A percentile compares a stretch with the other conserved stretches of the same genome.
Conservation (phyloP, 2,888 invertebrate species). For the Chloroclysta siterata region DNA sequence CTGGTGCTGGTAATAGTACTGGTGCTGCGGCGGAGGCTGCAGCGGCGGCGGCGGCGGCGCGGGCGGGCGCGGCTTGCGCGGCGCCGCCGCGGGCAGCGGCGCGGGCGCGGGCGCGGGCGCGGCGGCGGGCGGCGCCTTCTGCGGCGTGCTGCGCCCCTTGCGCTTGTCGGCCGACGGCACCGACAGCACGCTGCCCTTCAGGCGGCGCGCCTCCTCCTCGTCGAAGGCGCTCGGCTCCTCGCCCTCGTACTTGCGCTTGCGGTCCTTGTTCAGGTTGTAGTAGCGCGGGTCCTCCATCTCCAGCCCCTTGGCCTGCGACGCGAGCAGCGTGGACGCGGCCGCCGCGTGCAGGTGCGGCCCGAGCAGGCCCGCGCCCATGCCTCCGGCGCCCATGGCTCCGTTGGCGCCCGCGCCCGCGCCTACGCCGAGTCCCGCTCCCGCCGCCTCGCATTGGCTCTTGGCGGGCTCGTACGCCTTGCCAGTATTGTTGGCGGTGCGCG, state of each 20-base stretch:
- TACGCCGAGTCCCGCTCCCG: conserved; percentile 53
- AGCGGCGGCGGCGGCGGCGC: conserved; percentile 77
- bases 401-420: conserved; percentile 66
- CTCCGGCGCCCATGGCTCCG: conserved; percentile 70
- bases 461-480: conserved; percentile 70
- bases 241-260: conserved; percentile 88
- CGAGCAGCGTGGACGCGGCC: conserved; percentile 65
- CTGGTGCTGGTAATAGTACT: conserved; percentile 85
- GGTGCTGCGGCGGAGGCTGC: conserved; percentile 79
- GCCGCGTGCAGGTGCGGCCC: conserved; percentile 66
- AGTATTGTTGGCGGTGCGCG: conserved; percentile 76
- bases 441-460: conserved; percentile 70
- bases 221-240: conserved; percentile 88
- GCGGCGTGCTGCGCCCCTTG: conserved; percentile 67
- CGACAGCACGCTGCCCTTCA: conserved; percentile 80
- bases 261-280: conserved; percentile 89
- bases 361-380: conserved; percentile 72
- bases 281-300: conserved; percentile 89
- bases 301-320: conserved; percentile 70
- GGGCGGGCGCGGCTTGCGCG: conserved; percentile 76
- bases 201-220: conserved; percentile 78
- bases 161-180: conserved; percentile 81
- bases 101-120: conserved; percentile 72
- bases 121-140: conserved; percentile 69
- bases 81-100: conserved; percentile 68